These are phyloP conservation scores for Lanius collurio DNA, from an alignment of 2,113 vertebrate genomes.

Conservation along the genomic window DNA sequence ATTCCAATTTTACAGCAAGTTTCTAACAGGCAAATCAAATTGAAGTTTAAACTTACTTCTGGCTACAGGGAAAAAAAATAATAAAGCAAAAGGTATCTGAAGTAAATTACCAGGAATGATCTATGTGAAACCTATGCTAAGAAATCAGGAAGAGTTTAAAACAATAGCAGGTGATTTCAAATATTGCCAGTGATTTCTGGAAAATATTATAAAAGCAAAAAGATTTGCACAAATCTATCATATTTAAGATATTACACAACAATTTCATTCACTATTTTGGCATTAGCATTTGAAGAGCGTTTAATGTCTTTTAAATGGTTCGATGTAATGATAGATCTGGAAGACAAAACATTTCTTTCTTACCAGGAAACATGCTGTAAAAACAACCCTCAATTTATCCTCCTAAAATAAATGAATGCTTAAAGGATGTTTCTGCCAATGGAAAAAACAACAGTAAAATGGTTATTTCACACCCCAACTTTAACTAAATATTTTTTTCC, in stretches of 20 bases:
- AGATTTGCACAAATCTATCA: background rate
- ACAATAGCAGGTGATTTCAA: slow-evolving; percentile 2
- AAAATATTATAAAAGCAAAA: background rate
- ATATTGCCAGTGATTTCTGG: background rate
- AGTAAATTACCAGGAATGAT: background rate
- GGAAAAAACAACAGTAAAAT: slow-evolving; percentile 40
- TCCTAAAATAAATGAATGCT: slow-evolving; percentile 69
- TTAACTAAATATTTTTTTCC: slow-evolving; percentile 69
- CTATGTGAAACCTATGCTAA: background rate
- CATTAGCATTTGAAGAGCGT: slow-evolving; percentile 59
- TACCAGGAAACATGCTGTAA: slow-evolving; percentile 31
- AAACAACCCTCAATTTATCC: slow-evolving; percentile 56
- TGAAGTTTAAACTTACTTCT: background rate
- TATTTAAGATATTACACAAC: slow-evolving; percentile 26
- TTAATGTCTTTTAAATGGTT: slow-evolving; percentile 67
- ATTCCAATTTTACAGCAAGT: background rate
- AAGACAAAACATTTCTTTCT: slow-evolving; percentile 36
- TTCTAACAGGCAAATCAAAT: background rate
- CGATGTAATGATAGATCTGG: background rate
- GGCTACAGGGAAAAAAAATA: background rate
- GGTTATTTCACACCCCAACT: slow-evolving; percentile 60
- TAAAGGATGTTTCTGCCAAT: slow-evolving; percentile 69
- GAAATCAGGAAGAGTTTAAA: slow-evolving; percentile 15
- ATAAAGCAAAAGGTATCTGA: background rate
- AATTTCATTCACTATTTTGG: slow-evolving; percentile 33